Conservation (phyloP, 35 echinoderm and acorn worm species). For the Chiridota heheva region DNA sequence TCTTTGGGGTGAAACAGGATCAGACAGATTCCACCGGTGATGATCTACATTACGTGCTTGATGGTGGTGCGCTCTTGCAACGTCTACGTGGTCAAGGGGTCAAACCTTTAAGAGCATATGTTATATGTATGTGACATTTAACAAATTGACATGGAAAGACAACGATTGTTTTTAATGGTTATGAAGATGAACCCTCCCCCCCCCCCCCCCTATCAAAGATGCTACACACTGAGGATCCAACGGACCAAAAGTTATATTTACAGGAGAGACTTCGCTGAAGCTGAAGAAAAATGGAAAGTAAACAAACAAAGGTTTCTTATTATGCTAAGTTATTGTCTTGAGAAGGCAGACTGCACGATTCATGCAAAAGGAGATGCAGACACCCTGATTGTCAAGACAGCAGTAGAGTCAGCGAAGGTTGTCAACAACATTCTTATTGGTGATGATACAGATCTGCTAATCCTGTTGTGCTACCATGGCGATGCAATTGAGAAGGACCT, state of each 20-base stretch:
- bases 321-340: slow-evolving; percentile 8
- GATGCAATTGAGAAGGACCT: not conserved
- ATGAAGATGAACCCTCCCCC: slow-evolving; percentile 37
- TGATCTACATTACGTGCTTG: not conserved
- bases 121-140: slow-evolving; percentile 27
- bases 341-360: slow-evolving; percentile 30
- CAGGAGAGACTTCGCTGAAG: slow-evolving; percentile 30
- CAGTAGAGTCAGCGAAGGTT: slow-evolving; percentile 36
- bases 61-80: slow-evolving; percentile 37
- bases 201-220: slow-evolving; percentile 37
- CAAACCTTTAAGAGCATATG: slow-evolving; percentile 46
- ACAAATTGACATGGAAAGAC: slow-evolving; percentile 31
- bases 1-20: slow-evolving; percentile 8
- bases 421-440: slow-evolving; percentile 37
- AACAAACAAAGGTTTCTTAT: slow-evolving; percentile 47
- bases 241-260: slow-evolving; percentile 29
- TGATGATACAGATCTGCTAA: slow-evolving; percentile 50
- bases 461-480: slow-evolving; percentile 42
- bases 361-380: slow-evolving; percentile 57
- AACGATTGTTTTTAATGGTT: slow-evolving; percentile 74
- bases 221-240: slow-evolving; percentile 34
- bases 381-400: slow-evolving; percentile 49
- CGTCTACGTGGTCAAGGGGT: slow-evolving; percentile 40
- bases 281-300: slow-evolving; percentile 42
- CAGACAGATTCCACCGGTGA: not conserved